Evolutionary conservation across 2,113 vertebrate species (phyloP), one percentile per base, ranked within the genome.

Genomic region (Albula goreensis): DNA sequence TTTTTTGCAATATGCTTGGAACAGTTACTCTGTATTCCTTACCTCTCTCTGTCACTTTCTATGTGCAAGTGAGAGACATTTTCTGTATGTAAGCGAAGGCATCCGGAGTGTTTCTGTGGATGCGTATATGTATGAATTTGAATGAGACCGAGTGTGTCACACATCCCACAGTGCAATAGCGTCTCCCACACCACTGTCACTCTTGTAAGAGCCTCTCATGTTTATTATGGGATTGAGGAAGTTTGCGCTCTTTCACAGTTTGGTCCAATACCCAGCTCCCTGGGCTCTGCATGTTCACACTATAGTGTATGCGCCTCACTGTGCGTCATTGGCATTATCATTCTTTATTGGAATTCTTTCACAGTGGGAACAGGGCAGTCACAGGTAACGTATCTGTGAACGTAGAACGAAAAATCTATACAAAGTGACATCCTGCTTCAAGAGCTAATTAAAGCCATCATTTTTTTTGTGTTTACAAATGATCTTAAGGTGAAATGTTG

Each of bases 401-500:
- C 31, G 31, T 41, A 86, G 93, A 94, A 93, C 95, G 95, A 93
- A 93, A 95, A 96, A 96, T 96, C 95, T 90, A 95, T 96, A 95
- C 82, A 13, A 89, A 85, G 89, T 94, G 94, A 95, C 92, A 88
- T 94, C 92, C 94, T 92, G 89, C 93, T 94, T 95, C 92, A 93
- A 93, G 91, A 91, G 85, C 91, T 94, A 95, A 95, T 96, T 95
- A 94, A 91, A 89, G 53, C 53, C 66, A 74, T 74, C 89, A 93
- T 94, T 19, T 70, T 91, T 93, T 93, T 93, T 91, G 31, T 86
- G 86, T 89, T 90, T 89, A 91, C 93, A 93, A 92, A 90, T 92
- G 88, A 90, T 91, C 91, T 92, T 90, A 87, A 93, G 90, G 90
- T 92, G 89, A 92, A 85, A 85, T 91, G 86, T 89, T 93, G 92